Base-by-base conservation (phyloP, 2,888 invertebrate genomes). In the Microchrysa polita region DNA sequence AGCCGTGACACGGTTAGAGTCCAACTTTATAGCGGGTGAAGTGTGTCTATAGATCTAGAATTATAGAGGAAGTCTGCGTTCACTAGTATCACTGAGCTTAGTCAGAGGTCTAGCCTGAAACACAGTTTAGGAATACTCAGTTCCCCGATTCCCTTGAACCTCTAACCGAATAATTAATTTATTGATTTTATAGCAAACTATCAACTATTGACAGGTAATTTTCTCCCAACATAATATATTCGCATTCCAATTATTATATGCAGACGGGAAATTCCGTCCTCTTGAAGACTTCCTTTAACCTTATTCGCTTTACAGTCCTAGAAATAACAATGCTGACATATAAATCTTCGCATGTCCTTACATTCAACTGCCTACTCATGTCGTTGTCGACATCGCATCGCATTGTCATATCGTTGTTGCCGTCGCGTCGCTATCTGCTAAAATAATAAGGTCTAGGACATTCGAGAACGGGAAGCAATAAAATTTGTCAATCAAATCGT, bases 371-470 rank as follows among this genome's bases (percentile, higher is more conserved):
- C 65, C 65, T 65, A 65, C 65, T 61, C 61, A 42, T 40, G 42
- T 34, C 22, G 48, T 65, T 34, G 27, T 34, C 27, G 27, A 34
- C 27, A 34, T 34, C 27, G 27, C 27, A 34, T 40, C 44, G 65
- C n/a, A n/a, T 22, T 53, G 22, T 40, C 69, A 5, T 53, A 23
- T 55, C 42, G 42, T 34, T 40, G 20, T 22, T 10, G 55, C n/a
- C n/a, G n/a, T n/a, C n/a, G n/a, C n/a, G n/a, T n/a, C n/a, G n/a
- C n/a, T n/a, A n/a, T 61, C 16, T 34, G 42, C 34, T 48, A 20
- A 22, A 65, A 65, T 48, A 65, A 69, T 55, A 69, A 69, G 69
- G 69, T 69, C 69, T 69, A 69, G 69, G 69, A 69, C 69, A 42
- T 42, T 55, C 27, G 40, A 57, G 67, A 57, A 55, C 69, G 69